Base-by-base conservation (phyloP, 2,888 invertebrate species). In the Spodoptera exigua region DNA sequence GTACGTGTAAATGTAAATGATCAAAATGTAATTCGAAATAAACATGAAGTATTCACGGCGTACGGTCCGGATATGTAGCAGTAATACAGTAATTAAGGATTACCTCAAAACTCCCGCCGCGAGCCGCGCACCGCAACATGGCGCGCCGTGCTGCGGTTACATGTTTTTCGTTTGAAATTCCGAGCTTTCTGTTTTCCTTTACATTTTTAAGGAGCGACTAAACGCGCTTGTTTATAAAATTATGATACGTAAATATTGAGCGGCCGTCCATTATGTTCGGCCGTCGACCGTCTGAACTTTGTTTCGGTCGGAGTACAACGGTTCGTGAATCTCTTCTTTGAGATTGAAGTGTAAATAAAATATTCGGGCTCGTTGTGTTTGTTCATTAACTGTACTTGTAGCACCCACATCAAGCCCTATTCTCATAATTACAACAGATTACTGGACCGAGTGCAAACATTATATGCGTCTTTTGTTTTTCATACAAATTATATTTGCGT, bases 141-240 rank as follows among this genome's bases (percentile, higher is more conserved):
- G 48, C 39, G 46, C 7, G n/a, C 32, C 0, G 37, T 34, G 72
- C 36, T 49, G 57, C 53, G 58, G 64, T 44, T 52, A 36, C 47
- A 36, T 40, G 47, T 56, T 70, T 58, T 65, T 76, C 43, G 48
- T 65, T 55, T 18, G 12, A 55, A 72, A 62, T 44, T 53, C 51
- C 32, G 27, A 52, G 54, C 52, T 59, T 57, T 54, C 44, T 63
- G 57, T 58, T 64, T 68, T 55, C 39, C 53, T 61, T 52, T 77
- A 66, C 55, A 76, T 77, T 77, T 70, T 74, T 68, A 63, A 77
- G 61, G 58, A 63, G 74, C 16, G 60, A 37, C 44, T 56, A 60
- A 65, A 56, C 41, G 53, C 12, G 45, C 39, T 56, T 55, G 65
- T 71, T 71, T 60, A 37, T 61, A 57, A 34, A 48, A 39, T 56